Base-by-base conservation (phyloP, 2,113 vertebrate genomes). In the Boulengeromyrus knoepffleri region DNA sequence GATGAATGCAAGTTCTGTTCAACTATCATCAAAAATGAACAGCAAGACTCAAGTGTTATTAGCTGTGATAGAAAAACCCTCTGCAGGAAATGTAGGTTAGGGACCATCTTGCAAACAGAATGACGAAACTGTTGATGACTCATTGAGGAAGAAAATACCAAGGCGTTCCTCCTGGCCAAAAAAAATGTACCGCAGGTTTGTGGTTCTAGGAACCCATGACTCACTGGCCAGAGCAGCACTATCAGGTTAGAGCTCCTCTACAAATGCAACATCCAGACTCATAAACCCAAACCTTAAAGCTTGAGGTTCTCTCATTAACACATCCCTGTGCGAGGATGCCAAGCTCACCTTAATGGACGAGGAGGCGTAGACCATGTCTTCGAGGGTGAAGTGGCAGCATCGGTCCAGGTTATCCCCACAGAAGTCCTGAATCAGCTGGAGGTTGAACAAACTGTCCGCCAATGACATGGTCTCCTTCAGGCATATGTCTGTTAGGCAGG, bases 381-480 rank as follows among this genome's bases (percentile, higher is more conserved):
- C 98, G 92, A 99, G 97, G 91, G 96, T 97, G 94, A 99, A 99
- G 95, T 99, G 98, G 95, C 98, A 99, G 94, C 98, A 99, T 93
- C 95, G 97, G 94, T 98, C 97, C 92, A 99, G 95, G 93, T 98
- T 98, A 92, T 97, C 97, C 92, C 95, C 97, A 94, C 98, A 99
- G 95, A 99, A 99, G 49, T 98, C 97, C 93, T 99, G 97, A 92
- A 99, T 97, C 93, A 99, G 89, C 90, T 99, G 99, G 9, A 99
- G 97, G 93, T 99, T 99, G 94, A 99, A 99, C 85, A 99, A 94
- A 93, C 98, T 98, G 94, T 99, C 99, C 17, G 97, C 98, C 96
- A 99, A 94, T 84, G 98, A 99, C 98, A 99, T 98, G 2, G 97
- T 97, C 94, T 99, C 98, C 93, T 99, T 99, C 92, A 99, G 95